These are phyloP conservation scores for Catharus ustulatus DNA, from an alignment of 2,797 vertebrate genomes.

Conservation along the genomic window DNA sequence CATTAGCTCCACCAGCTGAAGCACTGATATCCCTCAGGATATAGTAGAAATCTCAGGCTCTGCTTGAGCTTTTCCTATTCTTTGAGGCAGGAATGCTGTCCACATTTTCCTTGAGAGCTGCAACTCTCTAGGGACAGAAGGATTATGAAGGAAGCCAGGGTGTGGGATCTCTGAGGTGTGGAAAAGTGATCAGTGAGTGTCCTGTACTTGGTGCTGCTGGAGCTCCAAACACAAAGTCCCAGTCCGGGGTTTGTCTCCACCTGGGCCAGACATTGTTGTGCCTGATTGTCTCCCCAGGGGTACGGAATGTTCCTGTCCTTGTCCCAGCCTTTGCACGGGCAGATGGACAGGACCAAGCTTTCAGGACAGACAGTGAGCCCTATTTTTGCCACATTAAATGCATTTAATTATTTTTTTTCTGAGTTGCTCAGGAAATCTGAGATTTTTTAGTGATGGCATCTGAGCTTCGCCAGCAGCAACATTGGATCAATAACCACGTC, in stretches of 20 bases:
- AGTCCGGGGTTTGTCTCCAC: neutral
- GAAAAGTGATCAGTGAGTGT: constrained; percentile 2
- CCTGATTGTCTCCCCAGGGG: neutral
- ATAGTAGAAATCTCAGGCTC: neutral
- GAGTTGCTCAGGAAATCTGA: neutral
- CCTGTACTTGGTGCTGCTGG: neutral
- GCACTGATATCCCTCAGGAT: neutral
- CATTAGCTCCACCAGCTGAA: neutral
- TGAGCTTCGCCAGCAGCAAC: neutral
- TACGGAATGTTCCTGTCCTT: constrained; percentile 16
- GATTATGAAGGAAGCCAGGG: neutral
- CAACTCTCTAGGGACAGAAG: neutral
- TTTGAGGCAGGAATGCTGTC: neutral
- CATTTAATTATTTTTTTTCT: neutral
- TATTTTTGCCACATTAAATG: neutral
- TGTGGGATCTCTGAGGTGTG: constrained; percentile 20
- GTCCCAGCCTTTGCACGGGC: neutral
- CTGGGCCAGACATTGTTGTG: neutral
- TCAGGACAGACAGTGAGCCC: neutral
- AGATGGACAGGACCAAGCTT: neutral
- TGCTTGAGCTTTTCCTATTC: neutral
- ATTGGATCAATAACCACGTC: accelerated
- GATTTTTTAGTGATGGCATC: neutral
- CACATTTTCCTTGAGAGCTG: neutral
- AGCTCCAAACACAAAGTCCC: neutral